Conservation (phyloP, 2,888 invertebrate species). For the Lydus trimaculatus region DNA sequence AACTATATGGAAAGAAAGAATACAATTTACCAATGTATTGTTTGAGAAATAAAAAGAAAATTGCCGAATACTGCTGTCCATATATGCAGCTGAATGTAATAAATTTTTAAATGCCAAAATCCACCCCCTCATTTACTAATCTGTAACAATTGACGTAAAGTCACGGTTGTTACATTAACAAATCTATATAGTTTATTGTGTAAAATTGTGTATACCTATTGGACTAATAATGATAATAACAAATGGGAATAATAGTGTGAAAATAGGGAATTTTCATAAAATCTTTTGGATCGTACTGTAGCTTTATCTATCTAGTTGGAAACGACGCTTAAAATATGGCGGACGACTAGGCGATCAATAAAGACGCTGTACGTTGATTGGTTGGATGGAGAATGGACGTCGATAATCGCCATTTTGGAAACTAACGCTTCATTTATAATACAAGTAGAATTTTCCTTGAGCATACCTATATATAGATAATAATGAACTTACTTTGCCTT, state of each 20-base stretch:
- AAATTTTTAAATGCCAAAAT: conserved; percentile 18
- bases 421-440: neutral
- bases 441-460: too few species aligned
- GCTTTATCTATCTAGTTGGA: neutral
- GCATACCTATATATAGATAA: neutral
- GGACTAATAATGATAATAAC: neutral
- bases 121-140: conserved; percentile 13
- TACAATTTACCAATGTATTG: neutral
- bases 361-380: conserved; percentile 52
- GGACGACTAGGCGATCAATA: conserved; percentile 58
- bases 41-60: neutral
- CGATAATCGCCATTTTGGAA: conserved; percentile 55
- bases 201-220: conserved; percentile 13
- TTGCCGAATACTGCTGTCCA: neutral
- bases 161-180: conserved; percentile 17
- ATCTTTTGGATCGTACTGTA: conserved; percentile 27
- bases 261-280: conserved; percentile 1
- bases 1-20: neutral
- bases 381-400: conserved; percentile 44
- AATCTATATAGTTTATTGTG: conserved; percentile 16
- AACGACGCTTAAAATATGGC: conserved; percentile 47
- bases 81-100: neutral
- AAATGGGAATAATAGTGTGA: too few species aligned
- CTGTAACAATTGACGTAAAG: conserved; percentile 4
- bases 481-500: conserved; percentile 79